These are phyloP conservation scores for Steinernema scapterisci DNA, from an alignment of 2,888 invertebrate species.

Conservation along the genomic window DNA sequence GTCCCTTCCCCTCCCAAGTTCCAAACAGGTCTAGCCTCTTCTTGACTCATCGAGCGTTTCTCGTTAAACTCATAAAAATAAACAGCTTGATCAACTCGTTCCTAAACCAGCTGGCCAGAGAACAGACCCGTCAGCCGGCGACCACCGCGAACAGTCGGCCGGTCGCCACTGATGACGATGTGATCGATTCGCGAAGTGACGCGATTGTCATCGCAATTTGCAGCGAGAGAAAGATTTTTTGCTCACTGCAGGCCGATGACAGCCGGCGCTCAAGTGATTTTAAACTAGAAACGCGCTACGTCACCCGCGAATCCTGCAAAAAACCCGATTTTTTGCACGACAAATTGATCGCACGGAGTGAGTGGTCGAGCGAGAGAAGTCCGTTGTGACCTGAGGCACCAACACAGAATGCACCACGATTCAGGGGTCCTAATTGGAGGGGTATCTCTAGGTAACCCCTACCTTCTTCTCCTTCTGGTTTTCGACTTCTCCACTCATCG, in stretches of 20 bases:
- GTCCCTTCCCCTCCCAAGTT: too few species aligned
- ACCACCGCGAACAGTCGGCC: not conserved
- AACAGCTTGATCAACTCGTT: too few species aligned
- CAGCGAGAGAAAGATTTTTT: conserved; percentile 14
- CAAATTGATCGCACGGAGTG: not conserved
- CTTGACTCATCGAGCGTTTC: too few species aligned
- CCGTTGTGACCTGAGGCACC: too few species aligned
- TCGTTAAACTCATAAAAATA: too few species aligned
- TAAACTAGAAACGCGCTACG: conserved; percentile 16
- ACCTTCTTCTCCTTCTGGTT: not conserved
- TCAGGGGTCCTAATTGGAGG: too few species aligned
- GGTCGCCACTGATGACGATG: conserved; percentile 3
- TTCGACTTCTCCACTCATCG: not conserved
- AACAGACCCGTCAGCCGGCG: conserved; percentile 1
- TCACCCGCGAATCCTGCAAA: not conserved
- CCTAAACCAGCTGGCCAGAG: not conserved
- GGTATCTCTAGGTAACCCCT: not conserved
- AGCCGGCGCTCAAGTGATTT: not conserved
- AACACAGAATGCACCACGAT: too few species aligned
- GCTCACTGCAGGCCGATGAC: not conserved
- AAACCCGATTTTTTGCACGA: not conserved
- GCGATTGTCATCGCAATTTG: conserved; percentile 9
- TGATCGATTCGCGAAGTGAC: conserved; percentile 27
- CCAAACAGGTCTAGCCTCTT: too few species aligned
- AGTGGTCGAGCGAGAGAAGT: not conserved